Percentiles rank a stretch among this genome's conserved stretches.
These are phyloP conservation scores for Catostylus mosaicus DNA, from an alignment of 30 jellyfish, hydroid and myxozoan species.

Conservation along the genomic window DNA sequence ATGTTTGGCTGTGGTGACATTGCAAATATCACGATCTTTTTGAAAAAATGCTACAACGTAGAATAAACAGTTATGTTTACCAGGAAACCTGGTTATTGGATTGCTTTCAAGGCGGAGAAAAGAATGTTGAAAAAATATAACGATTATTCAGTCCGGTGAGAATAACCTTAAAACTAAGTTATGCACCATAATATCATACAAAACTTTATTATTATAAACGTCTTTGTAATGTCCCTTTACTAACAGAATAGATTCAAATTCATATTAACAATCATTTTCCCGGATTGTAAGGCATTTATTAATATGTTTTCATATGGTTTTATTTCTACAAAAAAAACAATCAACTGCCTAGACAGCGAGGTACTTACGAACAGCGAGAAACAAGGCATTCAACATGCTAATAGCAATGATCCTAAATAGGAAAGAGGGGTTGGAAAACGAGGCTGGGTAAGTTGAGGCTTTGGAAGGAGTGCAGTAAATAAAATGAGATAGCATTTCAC, in stretches of 20 bases:
- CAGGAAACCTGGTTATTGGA: not conserved
- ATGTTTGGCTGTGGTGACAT: too few species aligned
- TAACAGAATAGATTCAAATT: not conserved
- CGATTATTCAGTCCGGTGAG: not conserved
- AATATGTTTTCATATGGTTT: not conserved
- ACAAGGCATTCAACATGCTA: too few species aligned
- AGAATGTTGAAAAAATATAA: not conserved
- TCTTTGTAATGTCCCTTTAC: not conserved
- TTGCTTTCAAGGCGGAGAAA: not conserved
- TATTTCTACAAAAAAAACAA: not conserved
- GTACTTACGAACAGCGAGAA: too few species aligned
- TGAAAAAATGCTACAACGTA: too few species aligned
- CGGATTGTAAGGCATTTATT: not conserved
- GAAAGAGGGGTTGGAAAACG: too few species aligned
- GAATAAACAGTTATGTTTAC: too few species aligned
- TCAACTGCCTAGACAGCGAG: too few species aligned
- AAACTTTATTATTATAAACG: not conserved
- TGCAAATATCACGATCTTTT: too few species aligned
- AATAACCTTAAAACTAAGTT: not conserved
- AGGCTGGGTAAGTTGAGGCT: too few species aligned
- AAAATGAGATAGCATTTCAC: too few species aligned
- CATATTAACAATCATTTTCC: not conserved
- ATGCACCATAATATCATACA: not conserved
- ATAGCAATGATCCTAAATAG: too few species aligned
- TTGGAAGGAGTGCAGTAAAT: too few species aligned